phyloP scores from a whole-genome alignment of 2,888 invertebrate genomes.

The Muscina levida region DNA sequence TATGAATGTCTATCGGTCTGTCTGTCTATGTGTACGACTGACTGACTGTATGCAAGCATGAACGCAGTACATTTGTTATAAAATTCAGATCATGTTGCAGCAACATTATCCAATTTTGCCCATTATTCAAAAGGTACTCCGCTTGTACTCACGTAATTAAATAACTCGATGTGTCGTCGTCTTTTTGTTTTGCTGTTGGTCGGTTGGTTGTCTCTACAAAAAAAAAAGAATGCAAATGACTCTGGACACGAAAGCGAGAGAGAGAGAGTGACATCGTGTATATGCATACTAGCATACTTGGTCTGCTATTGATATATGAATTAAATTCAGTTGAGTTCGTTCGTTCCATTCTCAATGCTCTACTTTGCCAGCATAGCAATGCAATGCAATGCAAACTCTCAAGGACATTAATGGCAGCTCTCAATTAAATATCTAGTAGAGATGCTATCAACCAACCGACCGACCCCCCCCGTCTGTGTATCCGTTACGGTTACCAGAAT shows the following conservation, averaged over 20 bases:
- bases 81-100: constrained; percentile 66
- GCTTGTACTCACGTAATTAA: constrained; percentile 21
- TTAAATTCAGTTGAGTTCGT: constrained; percentile 48
- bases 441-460: neutral
- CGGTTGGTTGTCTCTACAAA: neutral
- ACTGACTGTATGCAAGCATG: neutral
- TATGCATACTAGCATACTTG: neutral
- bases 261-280: neutral
- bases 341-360: constrained; percentile 42
- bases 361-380: constrained; percentile 37
- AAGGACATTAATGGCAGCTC: constrained; percentile 62
- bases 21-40: neutral
- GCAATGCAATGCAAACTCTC: constrained; percentile 50
- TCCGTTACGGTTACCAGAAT: neutral
- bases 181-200: neutral
- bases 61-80: constrained; percentile 43
- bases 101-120: constrained; percentile 64
- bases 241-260: neutral
- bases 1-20: neutral
- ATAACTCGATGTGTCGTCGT: neutral
- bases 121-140: neutral
- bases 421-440: constrained; percentile 34
- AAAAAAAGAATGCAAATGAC: constrained; percentile 32
- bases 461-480: neutral
- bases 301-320: neutral